These are phyloP conservation scores for Odontothrips loti DNA, from an alignment of 2,888 invertebrate genomes.

Conservation along the genomic window DNA sequence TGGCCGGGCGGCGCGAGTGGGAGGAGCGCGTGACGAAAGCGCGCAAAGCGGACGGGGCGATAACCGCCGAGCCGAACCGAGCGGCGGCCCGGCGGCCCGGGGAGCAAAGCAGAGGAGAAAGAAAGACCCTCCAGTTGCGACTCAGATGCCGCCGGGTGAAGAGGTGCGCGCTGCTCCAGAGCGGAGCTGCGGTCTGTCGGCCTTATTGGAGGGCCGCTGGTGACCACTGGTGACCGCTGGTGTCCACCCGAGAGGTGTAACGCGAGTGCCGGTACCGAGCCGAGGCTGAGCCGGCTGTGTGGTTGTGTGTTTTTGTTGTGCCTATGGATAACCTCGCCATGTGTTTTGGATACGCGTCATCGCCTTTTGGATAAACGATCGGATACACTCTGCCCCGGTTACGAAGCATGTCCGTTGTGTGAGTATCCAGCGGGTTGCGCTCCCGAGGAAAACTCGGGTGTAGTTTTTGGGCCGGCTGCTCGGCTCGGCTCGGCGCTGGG, in stretches of 20 bases:
- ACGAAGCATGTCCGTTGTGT: background rate
- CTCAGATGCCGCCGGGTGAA: background rate
- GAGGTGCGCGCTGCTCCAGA: constrained; percentile 10
- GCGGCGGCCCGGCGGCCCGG: background rate
- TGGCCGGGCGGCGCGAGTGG: constrained; percentile 1
- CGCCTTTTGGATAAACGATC: background rate
- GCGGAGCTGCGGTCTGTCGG: background rate
- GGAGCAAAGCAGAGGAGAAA: background rate
- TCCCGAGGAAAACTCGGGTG: background rate
- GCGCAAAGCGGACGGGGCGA: background rate
- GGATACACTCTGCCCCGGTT: background rate
- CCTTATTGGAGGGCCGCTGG: background rate
- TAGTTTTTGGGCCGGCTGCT: background rate
- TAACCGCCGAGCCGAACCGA: constrained; percentile 2
- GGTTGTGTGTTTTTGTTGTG: background rate
- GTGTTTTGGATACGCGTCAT: background rate
- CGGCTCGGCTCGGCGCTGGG: background rate
- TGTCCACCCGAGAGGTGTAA: background rate
- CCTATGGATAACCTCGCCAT: background rate
- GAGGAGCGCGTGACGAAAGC: background rate
- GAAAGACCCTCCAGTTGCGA: constrained; percentile 20
- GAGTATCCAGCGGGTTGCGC: no score
- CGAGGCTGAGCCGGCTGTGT: background rate
- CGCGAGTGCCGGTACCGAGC: background rate
- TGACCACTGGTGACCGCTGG: background rate